A percentile compares a stretch with the other conserved stretches of the same genome.
These are phyloP conservation scores for Caenorhabditis becei DNA, from an alignment of 2,888 invertebrate genomes.

Conservation along the genomic window DNA sequence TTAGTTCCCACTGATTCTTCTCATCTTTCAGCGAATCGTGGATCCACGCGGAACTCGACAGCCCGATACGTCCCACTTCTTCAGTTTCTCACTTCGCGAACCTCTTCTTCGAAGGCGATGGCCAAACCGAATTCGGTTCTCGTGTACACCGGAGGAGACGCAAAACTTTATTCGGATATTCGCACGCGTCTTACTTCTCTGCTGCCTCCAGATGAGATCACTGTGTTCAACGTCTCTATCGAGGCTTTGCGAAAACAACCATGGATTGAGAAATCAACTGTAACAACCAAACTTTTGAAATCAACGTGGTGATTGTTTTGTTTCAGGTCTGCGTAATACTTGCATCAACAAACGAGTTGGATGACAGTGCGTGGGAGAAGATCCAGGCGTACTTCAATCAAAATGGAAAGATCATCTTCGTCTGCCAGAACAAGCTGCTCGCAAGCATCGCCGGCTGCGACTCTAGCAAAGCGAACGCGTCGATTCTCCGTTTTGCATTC, in stretches of 20 bases:
- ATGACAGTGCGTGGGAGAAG: slow-evolving; percentile 76
- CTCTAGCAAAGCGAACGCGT: slow-evolving; percentile 73
- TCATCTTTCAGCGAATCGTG: slow-evolving; percentile 42
- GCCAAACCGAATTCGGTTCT: slow-evolving; percentile 68
- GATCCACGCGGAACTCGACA: slow-evolving; percentile 32
- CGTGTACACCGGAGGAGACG: slow-evolving; percentile 76
- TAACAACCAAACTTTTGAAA: slow-evolving; percentile 9
- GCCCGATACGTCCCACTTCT: slow-evolving; percentile 33
- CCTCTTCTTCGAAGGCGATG: slow-evolving; percentile 46
- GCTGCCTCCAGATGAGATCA: slow-evolving; percentile 74
- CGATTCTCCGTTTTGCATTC: slow-evolving; percentile 68
- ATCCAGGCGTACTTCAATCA: slow-evolving; percentile 79
- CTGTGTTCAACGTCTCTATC: slow-evolving; percentile 75
- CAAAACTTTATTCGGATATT: slow-evolving; percentile 70
- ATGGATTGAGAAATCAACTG: slow-evolving; percentile 75
- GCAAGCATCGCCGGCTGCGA: slow-evolving; percentile 75
- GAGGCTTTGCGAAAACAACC: slow-evolving; percentile 73
- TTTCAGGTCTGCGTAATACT: slow-evolving; percentile 76
- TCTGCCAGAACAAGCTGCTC: slow-evolving; percentile 81
- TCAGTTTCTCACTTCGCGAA: slow-evolving; percentile 44
- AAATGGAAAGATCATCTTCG: slow-evolving; percentile 80
- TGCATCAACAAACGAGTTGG: slow-evolving; percentile 76
- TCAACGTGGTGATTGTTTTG: no score
- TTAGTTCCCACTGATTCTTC: neutral
- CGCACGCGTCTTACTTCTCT: slow-evolving; percentile 63